phyloP scores from a whole-genome alignment of 2,113 vertebrate species.

The Alectura lathami region DNA sequence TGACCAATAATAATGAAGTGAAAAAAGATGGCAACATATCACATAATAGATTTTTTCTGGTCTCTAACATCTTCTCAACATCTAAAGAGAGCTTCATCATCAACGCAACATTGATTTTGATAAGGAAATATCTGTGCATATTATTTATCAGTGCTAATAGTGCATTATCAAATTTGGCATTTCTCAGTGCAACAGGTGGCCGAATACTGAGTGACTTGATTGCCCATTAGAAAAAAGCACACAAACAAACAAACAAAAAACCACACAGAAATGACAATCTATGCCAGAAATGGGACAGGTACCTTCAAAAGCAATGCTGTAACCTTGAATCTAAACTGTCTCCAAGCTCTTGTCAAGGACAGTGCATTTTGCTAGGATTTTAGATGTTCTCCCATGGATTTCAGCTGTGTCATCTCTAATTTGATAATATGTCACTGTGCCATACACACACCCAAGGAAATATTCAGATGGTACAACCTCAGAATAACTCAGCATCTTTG shows the following conservation, averaged over 20 bases:
- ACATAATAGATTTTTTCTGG: constrained; percentile 40
- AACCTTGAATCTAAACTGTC: neutral
- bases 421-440: neutral
- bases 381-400: neutral
- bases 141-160: neutral
- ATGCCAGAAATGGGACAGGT: fast-evolving
- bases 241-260: too few relatives aligned
- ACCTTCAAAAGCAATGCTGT: neutral
- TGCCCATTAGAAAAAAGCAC: neutral
- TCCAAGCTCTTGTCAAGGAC: fast-evolving
- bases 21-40: constrained; percentile 27
- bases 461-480: neutral
- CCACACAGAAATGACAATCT: neutral
- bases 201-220: neutral
- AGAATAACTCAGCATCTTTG: neutral
- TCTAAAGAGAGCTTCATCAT: neutral
- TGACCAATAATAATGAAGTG: neutral
- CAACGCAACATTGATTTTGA: constrained; percentile 33
- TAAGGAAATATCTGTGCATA: neutral
- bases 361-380: neutral
- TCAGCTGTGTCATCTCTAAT: neutral
- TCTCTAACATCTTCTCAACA: neutral
- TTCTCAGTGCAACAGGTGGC: neutral
- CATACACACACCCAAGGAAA: neutral
- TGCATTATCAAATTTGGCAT: neutral